phyloP scores from a whole-genome alignment of 1,140 invertebrate genomes.

The Trypoxylus dichotomus region DNA sequence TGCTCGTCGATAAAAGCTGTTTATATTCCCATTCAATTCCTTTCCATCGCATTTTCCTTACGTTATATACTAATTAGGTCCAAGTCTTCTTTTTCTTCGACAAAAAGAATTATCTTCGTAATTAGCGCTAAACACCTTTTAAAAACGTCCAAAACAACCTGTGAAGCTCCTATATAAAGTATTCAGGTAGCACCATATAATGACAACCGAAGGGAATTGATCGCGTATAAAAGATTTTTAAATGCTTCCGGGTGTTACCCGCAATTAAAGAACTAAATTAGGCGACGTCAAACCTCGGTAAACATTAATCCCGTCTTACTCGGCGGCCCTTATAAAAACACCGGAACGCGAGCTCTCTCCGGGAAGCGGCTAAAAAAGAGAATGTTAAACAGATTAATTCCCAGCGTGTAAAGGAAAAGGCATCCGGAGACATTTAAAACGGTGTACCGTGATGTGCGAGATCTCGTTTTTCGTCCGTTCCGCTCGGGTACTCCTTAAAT shows the following conservation, averaged over 20 bases:
- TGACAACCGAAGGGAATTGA: no score
- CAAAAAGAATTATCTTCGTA: no score
- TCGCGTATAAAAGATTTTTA: no score
- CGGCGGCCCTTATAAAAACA: not conserved
- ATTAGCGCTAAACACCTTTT: no score
- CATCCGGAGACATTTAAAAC: conserved; percentile 1
- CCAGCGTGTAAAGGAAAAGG: not conserved
- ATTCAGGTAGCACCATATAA: no score
- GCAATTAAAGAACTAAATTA: not conserved
- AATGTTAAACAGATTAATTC: conserved; percentile 19
- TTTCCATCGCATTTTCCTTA: no score
- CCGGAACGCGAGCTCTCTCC: not conserved
- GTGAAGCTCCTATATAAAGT: no score
- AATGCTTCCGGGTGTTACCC: not conserved
- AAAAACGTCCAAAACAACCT: no score
- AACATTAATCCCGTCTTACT: not conserved
- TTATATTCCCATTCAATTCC: no score
- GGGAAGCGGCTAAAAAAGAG: not conserved
- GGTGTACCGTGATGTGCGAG: not conserved
- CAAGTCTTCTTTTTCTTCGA: no score
- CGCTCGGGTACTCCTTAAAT: conserved; percentile 27
- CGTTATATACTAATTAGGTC: no score
- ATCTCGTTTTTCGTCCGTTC: not conserved
- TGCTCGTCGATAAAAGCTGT: no score
- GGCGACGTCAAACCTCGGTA: not conserved